phyloP scores from a whole-genome alignment of 2,797 vertebrate genomes.

The Phalloptychus januarius region DNA sequence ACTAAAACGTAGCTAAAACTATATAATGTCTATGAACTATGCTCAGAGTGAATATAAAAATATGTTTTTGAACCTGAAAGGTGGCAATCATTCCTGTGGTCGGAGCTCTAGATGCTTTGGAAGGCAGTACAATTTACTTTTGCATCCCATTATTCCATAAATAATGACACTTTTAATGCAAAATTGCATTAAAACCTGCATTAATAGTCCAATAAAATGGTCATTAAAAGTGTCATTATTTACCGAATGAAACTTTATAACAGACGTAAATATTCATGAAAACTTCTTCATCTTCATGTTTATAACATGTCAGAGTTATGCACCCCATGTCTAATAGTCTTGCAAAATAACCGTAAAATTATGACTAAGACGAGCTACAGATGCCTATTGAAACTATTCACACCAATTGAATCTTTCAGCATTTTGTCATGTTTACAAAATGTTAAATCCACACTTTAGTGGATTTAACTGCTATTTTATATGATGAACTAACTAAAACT shows the following conservation, averaged over 20 bases:
- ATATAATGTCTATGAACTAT: slow-evolving; percentile 8
- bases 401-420: neutral
- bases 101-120: neutral
- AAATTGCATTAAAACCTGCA: no score
- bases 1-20: slow-evolving; percentile 19
- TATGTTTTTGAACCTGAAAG: slow-evolving; percentile 1
- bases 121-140: neutral
- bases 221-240: no score
- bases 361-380: neutral
- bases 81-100: neutral
- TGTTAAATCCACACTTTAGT: no score
- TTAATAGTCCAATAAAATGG: no score
- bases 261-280: no score
- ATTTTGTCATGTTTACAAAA: neutral
- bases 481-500: neutral
- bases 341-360: neutral
- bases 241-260: no score
- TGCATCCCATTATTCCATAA: neutral
- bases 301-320: no score
- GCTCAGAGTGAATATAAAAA: neutral
- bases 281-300: no score
- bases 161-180: no score
- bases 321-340: no score
- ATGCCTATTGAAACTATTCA: neutral
- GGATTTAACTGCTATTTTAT: neutral